These are phyloP conservation scores for Dione vanillae DNA, from an alignment of 2,888 invertebrate species.

Conservation along the genomic window DNA sequence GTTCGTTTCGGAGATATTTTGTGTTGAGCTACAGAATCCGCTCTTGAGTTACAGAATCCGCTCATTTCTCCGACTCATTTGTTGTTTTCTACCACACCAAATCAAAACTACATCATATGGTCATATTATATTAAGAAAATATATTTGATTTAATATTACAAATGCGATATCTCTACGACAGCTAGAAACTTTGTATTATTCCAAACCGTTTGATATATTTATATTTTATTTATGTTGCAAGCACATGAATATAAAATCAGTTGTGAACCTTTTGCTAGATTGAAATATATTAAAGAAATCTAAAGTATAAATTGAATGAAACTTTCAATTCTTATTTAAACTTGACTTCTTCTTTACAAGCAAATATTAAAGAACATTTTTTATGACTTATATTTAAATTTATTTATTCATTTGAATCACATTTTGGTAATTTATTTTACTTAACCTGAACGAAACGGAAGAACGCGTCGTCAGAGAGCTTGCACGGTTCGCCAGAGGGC, in stretches of 20 bases:
- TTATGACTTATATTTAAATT: neutral
- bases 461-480: no score
- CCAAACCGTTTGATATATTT: slow-evolving; percentile 28
- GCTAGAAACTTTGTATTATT: slow-evolving; percentile 22
- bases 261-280: slow-evolving; percentile 26
- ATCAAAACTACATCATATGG: slow-evolving; percentile 4
- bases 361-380: neutral
- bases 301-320: neutral
- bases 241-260: slow-evolving; percentile 37
- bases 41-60: no score
- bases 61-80: no score
- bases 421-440: no score
- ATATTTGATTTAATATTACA: slow-evolving; percentile 17
- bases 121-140: neutral
- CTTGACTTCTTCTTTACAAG: neutral
- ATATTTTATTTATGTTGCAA: slow-evolving; percentile 32
- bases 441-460: no score
- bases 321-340: neutral
- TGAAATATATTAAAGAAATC: slow-evolving; percentile 28
- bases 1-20: no score
- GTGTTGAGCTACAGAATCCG: no score
- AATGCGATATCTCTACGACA: slow-evolving; percentile 21
- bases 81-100: no score
- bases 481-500: no score
- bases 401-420: no score